A percentile compares a stretch with the other conserved stretches of the same genome.
Evolutionary conservation across 2,797 vertebrate genomes (phyloP).

Genomic region (Acanthurus tractus): DNA sequence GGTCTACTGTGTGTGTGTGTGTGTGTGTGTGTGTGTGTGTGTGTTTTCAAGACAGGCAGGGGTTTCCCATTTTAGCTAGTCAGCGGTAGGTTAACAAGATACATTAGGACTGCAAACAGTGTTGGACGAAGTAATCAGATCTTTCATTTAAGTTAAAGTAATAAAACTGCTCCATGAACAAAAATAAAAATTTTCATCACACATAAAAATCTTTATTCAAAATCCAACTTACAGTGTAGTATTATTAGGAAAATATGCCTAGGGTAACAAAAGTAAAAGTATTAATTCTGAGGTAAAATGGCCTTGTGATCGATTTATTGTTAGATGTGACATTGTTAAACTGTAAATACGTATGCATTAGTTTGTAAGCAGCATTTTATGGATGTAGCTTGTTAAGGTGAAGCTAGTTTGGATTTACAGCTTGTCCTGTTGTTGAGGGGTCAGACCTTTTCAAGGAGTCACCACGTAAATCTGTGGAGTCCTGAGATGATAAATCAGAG

Average conservation of each 20-base stretch:
- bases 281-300: too few species aligned
- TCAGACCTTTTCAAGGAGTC: too few species aligned
- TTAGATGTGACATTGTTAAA: too few species aligned
- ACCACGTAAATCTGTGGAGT: too few species aligned
- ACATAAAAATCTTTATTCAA: background rate
- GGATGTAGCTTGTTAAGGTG: too few species aligned
- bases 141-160: constrained; percentile 15
- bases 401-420: too few species aligned
- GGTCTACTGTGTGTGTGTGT: constrained; percentile 51
- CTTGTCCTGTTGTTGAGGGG: too few species aligned
- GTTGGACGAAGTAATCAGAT: constrained; percentile 28
- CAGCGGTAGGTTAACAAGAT: constrained; percentile 67
- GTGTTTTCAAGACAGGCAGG: constrained; percentile 55
- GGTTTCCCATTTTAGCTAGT: constrained; percentile 66
- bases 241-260: background rate
- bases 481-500: too few species aligned
- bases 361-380: too few species aligned
- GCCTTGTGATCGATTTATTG: too few species aligned
- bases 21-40: constrained; percentile 41
- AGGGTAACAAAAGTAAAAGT: background rate
- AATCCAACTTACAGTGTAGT: background rate
- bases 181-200: background rate
- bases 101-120: constrained; percentile 31
- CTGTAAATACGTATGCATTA: too few species aligned
- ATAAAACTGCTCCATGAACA: background rate